Evolutionary conservation across 2,888 invertebrate species (phyloP), one percentile per base, ranked within the genome.

Genomic region (Pocota personata): DNA sequence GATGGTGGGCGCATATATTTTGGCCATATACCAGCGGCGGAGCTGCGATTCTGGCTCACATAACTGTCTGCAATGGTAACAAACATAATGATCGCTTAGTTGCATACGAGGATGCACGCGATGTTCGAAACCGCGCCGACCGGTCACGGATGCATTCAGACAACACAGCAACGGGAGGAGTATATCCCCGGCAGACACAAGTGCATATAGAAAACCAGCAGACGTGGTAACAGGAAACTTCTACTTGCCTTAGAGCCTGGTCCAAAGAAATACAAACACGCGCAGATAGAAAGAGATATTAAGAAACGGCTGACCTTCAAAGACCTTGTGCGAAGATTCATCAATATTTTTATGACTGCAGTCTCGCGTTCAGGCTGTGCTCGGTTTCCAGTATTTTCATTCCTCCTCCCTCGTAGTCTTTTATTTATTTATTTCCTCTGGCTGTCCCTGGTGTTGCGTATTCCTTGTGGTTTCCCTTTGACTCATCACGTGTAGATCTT

Each of bases 271-370:
- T 3, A 32, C 35, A 19, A 8, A 14, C 40, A 40, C 12, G 12
- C 35, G 14, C 14, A 16, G 4, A 57, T 7, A 19, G 35, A n/a
- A 16, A 24, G 1, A 50, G 32, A 50, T 19, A 32, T 21, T 7
- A 57, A 55, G 69, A 37, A 35, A 69, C 50, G 21, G 8, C 87
- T 88, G 88, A 88, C 87, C 87, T 88, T 87, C 88, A 82, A 77
- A 79, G 87, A 88, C 88, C 87, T 88, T 88, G 88, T 62, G 57
- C 76, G 66, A 87, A 86, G 86, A 88, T 88, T 87, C 88, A 88
- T 87, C 87, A 87, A 87, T 86, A 77, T 79, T 83, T 86, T 83
- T 87, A 84, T 71, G 37, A 73, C 32, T 32, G 48, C 37, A 30
- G 57, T 71, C 71, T 57, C 43, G 30, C 37, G 67, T 52, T 55